A percentile compares a stretch with the other conserved stretches of the same genome.
Evolutionary conservation across 2,797 vertebrate genomes (phyloP).

Genomic region (Avahi laniger): DNA sequence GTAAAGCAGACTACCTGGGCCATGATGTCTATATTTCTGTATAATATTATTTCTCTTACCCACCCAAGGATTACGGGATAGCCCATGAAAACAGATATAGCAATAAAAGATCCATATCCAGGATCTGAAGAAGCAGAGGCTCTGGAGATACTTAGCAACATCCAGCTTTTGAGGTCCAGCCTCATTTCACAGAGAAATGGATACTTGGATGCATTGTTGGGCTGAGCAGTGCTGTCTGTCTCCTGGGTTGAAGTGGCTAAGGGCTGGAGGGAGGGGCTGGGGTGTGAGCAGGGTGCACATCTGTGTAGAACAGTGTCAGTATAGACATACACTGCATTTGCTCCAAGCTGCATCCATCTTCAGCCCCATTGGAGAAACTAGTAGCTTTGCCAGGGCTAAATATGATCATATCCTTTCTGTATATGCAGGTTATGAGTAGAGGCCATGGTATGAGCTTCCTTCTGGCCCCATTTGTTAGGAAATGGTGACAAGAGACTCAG

Average conservation of each 20-base stretch:
- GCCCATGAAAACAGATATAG: background rate
- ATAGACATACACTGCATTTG: background rate
- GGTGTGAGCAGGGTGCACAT: background rate
- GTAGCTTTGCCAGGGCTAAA: background rate
- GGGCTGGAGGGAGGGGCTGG: background rate
- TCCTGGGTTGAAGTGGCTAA: background rate
- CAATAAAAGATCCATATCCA: background rate
- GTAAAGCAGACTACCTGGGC: background rate
- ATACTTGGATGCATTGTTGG: background rate
- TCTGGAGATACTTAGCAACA: background rate
- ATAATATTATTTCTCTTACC: background rate
- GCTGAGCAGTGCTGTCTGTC: background rate
- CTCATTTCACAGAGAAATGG: background rate
- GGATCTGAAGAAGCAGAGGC: background rate
- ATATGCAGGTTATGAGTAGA: background rate
- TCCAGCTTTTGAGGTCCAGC: background rate
- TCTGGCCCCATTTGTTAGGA: background rate
- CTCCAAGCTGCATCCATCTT: background rate
- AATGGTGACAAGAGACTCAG: background rate
- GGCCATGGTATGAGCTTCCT: background rate
- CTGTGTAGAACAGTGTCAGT: background rate
- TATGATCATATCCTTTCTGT: background rate
- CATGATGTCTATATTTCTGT: background rate
- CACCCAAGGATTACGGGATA: background rate
- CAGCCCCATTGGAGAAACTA: background rate